Conservation (phyloP, 2,113 vertebrate species). For the Hemichromis elongatus region DNA sequence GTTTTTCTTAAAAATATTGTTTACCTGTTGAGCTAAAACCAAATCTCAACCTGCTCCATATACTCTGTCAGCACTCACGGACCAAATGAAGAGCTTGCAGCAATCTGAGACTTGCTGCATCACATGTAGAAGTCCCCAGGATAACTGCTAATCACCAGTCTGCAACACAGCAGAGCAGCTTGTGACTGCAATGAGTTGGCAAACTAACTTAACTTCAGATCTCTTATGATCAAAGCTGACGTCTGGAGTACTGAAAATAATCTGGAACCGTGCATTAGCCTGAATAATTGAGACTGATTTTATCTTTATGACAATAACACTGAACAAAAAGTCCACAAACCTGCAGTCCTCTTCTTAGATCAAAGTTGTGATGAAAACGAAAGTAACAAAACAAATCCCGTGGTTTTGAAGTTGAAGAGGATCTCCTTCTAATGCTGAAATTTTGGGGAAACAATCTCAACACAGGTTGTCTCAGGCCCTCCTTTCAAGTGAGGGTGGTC, state of each 20-base stretch:
- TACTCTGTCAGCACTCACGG: neutral
- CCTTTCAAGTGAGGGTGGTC: conserved; percentile 1
- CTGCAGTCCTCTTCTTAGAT: neutral
- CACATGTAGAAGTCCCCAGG: neutral
- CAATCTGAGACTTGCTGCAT: neutral
- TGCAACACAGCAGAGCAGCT: neutral
- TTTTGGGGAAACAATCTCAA: neutral
- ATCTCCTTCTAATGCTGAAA: neutral
- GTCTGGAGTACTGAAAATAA: neutral
- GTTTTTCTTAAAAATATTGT: neutral
- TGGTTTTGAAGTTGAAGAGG: neutral
- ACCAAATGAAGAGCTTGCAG: neutral
- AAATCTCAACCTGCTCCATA: neutral
- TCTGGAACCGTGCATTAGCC: neutral
- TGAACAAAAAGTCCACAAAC: neutral
- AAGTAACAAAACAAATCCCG: neutral
- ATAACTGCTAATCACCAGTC: neutral
- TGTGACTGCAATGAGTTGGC: neutral
- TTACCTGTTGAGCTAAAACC: neutral
- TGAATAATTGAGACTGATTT: neutral
- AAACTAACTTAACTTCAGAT: neutral
- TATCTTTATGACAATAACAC: neutral
- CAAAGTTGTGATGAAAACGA: neutral
- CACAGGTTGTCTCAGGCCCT: neutral
- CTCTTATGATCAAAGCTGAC: neutral